phyloP scores from a whole-genome alignment of 2,113 vertebrate genomes.

The Diglossa brunneiventris region DNA sequence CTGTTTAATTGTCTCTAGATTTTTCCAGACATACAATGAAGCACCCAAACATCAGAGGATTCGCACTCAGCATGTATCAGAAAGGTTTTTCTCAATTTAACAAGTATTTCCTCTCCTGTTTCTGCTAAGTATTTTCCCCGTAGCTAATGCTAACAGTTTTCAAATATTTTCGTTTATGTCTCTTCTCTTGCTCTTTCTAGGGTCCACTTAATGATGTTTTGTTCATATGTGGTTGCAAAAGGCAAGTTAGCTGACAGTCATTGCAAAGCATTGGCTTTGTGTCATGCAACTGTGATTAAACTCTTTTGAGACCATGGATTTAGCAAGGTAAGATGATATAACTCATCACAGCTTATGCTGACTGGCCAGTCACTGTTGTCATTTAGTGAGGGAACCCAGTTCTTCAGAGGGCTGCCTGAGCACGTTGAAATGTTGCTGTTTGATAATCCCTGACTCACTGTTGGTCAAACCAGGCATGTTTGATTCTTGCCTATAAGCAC shows the following conservation, averaged over 20 bases:
- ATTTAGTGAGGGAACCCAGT: neutral
- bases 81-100: neutral
- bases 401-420: neutral
- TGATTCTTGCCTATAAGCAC: neutral
- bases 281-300: constrained; percentile 9
- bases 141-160: neutral
- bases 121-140: neutral
- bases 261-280: neutral
- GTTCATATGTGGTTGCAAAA: neutral
- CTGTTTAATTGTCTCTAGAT: neutral
- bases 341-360: neutral
- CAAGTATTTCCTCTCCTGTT: neutral
- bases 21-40: neutral
- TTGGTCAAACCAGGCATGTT: neutral
- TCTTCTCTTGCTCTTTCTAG: neutral
- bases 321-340: neutral
- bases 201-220: neutral
- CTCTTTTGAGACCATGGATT: neutral
- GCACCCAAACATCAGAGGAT: neutral
- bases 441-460: neutral
- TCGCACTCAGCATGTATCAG: neutral
- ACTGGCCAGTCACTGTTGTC: neutral
- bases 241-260: neutral
- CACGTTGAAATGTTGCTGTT: neutral
- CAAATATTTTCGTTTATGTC: neutral